Evolutionary conservation across 2,797 vertebrate genomes (phyloP).

Genomic region (Enteromius anoplus): DNA sequence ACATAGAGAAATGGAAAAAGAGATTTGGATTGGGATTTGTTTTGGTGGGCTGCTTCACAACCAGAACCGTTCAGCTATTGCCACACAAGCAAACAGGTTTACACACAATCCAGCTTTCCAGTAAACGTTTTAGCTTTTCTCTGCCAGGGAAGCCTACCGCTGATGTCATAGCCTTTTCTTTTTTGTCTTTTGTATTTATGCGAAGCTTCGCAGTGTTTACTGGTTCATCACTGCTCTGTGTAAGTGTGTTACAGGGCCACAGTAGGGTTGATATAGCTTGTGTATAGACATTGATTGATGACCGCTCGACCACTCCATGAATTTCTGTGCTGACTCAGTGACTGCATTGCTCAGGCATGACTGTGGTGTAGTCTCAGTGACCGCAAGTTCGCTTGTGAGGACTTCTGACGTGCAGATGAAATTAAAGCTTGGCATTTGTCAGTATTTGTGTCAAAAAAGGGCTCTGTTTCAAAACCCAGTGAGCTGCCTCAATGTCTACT

Average conservation of each 20-base stretch:
- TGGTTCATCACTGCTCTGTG: slow-evolving; percentile 18
- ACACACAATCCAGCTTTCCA: slow-evolving; percentile 18
- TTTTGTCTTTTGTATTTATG: background rate
- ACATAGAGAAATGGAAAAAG: background rate
- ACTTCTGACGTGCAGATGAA: background rate
- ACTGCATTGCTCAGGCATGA: slow-evolving; percentile 20
- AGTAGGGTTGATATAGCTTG: slow-evolving; percentile 40
- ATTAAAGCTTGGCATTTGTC: slow-evolving; percentile 20
- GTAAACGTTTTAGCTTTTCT: slow-evolving; percentile 24
- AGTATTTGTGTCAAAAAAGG: slow-evolving; percentile 11
- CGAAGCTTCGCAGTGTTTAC: slow-evolving; percentile 11
- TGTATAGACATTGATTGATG: slow-evolving; percentile 42
- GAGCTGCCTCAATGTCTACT: background rate
- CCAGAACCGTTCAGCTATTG: slow-evolving; percentile 15
- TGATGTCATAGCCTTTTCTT: slow-evolving; percentile 34
- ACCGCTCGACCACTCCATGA: slow-evolving; percentile 17
- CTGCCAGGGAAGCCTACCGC: background rate
- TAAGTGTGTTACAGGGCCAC: slow-evolving; percentile 26
- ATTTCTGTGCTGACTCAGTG: slow-evolving; percentile 33
- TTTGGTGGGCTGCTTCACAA: background rate
- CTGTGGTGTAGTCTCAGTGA: slow-evolving; percentile 27
- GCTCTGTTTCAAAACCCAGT: background rate
- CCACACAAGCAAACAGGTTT: slow-evolving; percentile 10
- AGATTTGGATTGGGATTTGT: slow-evolving; percentile 5
- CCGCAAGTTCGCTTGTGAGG: slow-evolving; percentile 16